Conservation (phyloP, 2,797 vertebrate genomes). For the Phalanger gymnotis region DNA sequence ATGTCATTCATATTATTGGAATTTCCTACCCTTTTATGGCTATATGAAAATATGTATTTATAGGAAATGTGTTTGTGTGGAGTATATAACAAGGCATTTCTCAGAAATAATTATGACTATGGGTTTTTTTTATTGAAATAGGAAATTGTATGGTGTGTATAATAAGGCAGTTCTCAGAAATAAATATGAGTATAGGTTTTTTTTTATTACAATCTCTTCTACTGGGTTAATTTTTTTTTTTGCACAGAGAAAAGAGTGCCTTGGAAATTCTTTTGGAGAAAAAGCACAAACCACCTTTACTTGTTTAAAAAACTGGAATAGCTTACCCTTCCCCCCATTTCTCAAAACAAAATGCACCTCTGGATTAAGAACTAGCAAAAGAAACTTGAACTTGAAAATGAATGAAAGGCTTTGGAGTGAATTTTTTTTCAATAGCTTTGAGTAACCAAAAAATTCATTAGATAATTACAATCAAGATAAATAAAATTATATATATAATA, state of each 20-base stretch:
- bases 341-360: slow-evolving; percentile 58
- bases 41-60: background rate
- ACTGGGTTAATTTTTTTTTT: slow-evolving; percentile 13
- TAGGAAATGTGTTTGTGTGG: background rate
- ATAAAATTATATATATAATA: slow-evolving; percentile 14
- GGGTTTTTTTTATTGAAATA: slow-evolving; percentile 32
- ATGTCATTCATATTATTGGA: background rate
- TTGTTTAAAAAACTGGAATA: slow-evolving; percentile 12
- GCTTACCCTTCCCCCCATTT: background rate
- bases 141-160: slow-evolving; percentile 1
- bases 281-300: slow-evolving; percentile 31
- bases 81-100: slow-evolving; percentile 32
- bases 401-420: slow-evolving; percentile 43
- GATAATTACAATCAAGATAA: background rate
- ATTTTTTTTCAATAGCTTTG: slow-evolving; percentile 29
- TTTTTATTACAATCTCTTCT: slow-evolving; percentile 39
- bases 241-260: background rate
- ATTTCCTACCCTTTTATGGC: background rate
- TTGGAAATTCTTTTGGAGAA: background rate
- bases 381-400: slow-evolving; percentile 41
- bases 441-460: slow-evolving; percentile 46
- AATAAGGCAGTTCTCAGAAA: slow-evolving; percentile 41
- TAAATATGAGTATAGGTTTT: slow-evolving; percentile 16
- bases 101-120: slow-evolving; percentile 38
- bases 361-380: slow-evolving; percentile 14